Base-by-base conservation (phyloP, 1,140 invertebrate genomes). In the Trichomalopsis sarcophagae region DNA sequence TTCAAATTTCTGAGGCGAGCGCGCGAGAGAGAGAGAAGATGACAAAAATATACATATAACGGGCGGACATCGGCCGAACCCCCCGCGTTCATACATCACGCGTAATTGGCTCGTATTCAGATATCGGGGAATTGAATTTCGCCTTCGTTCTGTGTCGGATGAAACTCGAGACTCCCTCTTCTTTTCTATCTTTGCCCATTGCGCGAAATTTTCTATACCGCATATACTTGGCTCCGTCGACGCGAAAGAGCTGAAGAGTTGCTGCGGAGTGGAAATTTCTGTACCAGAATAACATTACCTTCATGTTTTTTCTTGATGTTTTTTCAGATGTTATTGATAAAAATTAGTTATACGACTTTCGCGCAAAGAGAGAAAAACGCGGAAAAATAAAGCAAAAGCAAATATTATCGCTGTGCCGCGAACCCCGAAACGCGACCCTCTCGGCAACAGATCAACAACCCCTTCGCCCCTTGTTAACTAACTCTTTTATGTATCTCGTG, bases 41-140 rank as follows among this genome's bases (percentile, higher is more conserved):
- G 90, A 91, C 89, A 89, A 90, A 91, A 90, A 90, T 91, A 91
- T 91, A 89, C 89, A 88, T 89, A 89, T 87, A 87, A 86, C 80
- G 82, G 69, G 75, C 30, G 81, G 75, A 69, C 9, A 23, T 21
- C 55, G n/a, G n/a, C 7, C 47, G 44, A 27, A 47, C 40, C 55
- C 84, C 74, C n/a, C 80, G 23, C 87, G 82, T 89, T 90, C 87
- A 73, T 89, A 88, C 87, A 87, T 90, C 88, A 87, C 85, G 86
- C 84, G 90, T 92, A 92, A 92, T 91, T 92, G 91, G 88, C 90
- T 89, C 88, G 88, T 91, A 91, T 92, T 91, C 91, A 90, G 89
- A 91, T 91, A 89, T 89, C 75, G 81, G 82, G 87, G 87, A 91
- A 92, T 92, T 90, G 88, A 92, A 91, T 91, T 91, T 89, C 84